Conservation (phyloP, 2,113 vertebrate genomes). For the Cyanoliseus patagonus region DNA sequence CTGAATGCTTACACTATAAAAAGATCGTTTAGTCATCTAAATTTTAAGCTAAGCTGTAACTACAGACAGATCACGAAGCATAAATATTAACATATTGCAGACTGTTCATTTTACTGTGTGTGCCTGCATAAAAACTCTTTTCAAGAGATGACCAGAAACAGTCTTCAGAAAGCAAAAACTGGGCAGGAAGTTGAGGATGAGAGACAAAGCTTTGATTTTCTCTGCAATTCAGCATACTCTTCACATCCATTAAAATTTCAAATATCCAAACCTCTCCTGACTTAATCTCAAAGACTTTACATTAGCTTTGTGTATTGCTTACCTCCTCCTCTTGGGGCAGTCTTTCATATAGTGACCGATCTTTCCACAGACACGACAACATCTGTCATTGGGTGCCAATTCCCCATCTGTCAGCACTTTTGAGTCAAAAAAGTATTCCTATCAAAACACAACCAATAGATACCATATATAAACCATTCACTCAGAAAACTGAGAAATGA, state of each 20-base stretch:
- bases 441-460: slow-evolving; percentile 21
- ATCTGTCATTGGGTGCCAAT: slow-evolving; percentile 95
- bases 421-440: slow-evolving; percentile 99
- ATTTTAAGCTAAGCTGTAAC: background rate
- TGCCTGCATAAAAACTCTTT: background rate
- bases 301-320: background rate
- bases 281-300: background rate
- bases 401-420: slow-evolving; percentile 97
- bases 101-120: background rate
- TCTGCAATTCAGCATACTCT: background rate
- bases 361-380: slow-evolving; percentile 97
- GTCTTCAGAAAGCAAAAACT: background rate
- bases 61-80: background rate
- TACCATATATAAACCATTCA: background rate
- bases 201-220: background rate
- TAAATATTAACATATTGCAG: background rate
- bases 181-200: background rate
- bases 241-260: background rate
- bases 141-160: background rate
- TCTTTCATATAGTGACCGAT: slow-evolving; percentile 99
- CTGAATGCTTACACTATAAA: background rate
- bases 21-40: background rate
- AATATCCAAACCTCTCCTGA: background rate
- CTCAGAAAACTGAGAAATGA: background rate
- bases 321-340: slow-evolving; percentile 97